These are phyloP conservation scores for Papilio protenor DNA, from an alignment of 2,888 invertebrate species.

Conservation along the genomic window DNA sequence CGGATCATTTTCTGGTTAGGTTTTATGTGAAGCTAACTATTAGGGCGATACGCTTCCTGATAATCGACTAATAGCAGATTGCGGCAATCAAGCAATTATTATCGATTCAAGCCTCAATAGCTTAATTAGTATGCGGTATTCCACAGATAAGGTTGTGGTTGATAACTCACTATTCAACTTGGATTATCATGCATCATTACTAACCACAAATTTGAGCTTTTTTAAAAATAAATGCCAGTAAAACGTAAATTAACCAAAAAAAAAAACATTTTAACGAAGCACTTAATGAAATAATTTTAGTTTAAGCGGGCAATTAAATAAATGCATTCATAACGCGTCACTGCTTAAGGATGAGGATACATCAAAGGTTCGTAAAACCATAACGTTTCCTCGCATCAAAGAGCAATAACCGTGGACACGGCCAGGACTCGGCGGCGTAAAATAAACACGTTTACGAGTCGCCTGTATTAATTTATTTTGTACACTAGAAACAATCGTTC, in stretches of 20 bases:
- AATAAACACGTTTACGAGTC: slow-evolving; percentile 73
- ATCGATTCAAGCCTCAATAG: slow-evolving; percentile 6
- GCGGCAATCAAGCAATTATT: neutral
- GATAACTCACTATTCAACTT: neutral
- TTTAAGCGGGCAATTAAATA: slow-evolving; percentile 57
- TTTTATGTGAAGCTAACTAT: slow-evolving; percentile 6
- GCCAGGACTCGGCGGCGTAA: slow-evolving; percentile 62
- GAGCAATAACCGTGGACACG: slow-evolving; percentile 69
- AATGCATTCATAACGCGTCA: slow-evolving; percentile 45
- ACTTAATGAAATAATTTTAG: slow-evolving; percentile 18
- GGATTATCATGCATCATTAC: neutral
- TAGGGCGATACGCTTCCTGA: neutral
- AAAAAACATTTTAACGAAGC: neutral
- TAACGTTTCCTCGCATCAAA: slow-evolving; percentile 71
- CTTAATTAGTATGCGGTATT: slow-evolving; percentile 1
- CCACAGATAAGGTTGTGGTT: slow-evolving; percentile 2
- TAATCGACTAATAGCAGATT: neutral
- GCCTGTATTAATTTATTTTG: slow-evolving; percentile 77
- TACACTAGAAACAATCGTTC: slow-evolving; percentile 74
- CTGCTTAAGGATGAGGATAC: slow-evolving; percentile 58
- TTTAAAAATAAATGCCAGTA: neutral
- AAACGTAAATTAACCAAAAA: neutral
- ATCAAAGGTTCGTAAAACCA: slow-evolving; percentile 70
- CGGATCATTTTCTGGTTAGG: neutral
- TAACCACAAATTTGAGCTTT: neutral